Conservation (phyloP, 2,888 invertebrate species). For the Pristionchus fissidentatus region DNA sequence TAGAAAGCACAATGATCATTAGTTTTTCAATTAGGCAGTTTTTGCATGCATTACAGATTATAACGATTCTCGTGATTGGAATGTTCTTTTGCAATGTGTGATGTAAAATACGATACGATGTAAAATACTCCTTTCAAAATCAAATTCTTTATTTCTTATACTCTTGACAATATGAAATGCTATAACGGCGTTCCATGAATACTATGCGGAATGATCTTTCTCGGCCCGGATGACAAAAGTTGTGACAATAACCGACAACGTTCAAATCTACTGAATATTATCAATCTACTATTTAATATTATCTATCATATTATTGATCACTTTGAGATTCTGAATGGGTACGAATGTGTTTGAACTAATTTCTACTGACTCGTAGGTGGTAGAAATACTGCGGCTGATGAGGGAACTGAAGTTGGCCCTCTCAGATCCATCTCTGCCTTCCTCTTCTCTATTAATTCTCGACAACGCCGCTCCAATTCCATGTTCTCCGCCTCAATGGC, state of each 20-base stretch:
- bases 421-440: slow-evolving; percentile 38
- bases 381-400: background rate
- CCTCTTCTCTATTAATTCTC: slow-evolving; percentile 34
- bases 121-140: no score
- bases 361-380: background rate
- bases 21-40: no score
- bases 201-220: slow-evolving; percentile 23
- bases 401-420: background rate
- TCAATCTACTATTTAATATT: background rate
- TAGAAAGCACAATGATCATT: slow-evolving; percentile 16
- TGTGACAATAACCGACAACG: no score
- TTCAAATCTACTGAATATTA: no score
- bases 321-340: background rate
- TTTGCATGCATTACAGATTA: no score
- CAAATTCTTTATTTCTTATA: slow-evolving; percentile 20
- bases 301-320: background rate
- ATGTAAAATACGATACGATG: no score
- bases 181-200: no score
- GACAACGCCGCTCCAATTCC: slow-evolving; percentile 36
- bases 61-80: no score
- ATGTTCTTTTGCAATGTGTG: no score
- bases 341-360: background rate
- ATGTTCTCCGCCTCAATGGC: slow-evolving; percentile 46
- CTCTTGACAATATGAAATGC: no score
- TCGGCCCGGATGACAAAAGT: slow-evolving; percentile 24